Base-by-base conservation (phyloP, 37 sponge, comb jelly and placozoan species). In the Crambe crambe region DNA sequence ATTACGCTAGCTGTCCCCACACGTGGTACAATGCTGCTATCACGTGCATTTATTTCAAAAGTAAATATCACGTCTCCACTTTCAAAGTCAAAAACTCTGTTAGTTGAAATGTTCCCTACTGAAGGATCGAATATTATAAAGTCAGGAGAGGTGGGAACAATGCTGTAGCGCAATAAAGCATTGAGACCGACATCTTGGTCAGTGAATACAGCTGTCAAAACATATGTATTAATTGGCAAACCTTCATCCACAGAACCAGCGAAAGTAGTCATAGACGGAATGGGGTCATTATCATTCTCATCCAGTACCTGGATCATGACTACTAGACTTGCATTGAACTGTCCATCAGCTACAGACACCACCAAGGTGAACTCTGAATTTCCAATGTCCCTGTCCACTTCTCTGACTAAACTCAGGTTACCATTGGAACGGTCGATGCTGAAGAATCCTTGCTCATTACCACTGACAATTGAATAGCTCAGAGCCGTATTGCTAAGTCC, bases 61-160 rank as follows among this genome's bases (percentile, higher is more conserved):
- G 4, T 25, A 42, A 65, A 86, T 20, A 58, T 22, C 0, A 25
- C 39, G 41, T 73, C 70, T 25, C 71, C 80, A 26, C 21, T 70
- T 42, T 91, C 92, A 30, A 73, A 80, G 57, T 91, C 88, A 72
- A 91, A 87, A 21, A 75, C 77, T n/a, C 82, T 72, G 10, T 18
- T 36, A 23, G 89, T 85, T 6, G 42, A 26, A 1, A 87, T 75
- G n/a, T 69, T 57, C 1, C 84, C 90, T 43, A 65, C 73, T 10
- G 43, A 38, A 15, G 39, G 23, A 42, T 70, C 67, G 1, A 68
- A 41, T 25, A 77, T 75, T 32, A 36, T 17, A 42, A 75, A 73
- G 44, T 75, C 39, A 15, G 73, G 23, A 37, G n/a, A 37, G 0
- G 82, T 15, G 21, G 69, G 30, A 27, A 10, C 47, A 15, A 87